Base-by-base conservation (phyloP, 2,113 vertebrate species). In the Bufo gargarizans region DNA sequence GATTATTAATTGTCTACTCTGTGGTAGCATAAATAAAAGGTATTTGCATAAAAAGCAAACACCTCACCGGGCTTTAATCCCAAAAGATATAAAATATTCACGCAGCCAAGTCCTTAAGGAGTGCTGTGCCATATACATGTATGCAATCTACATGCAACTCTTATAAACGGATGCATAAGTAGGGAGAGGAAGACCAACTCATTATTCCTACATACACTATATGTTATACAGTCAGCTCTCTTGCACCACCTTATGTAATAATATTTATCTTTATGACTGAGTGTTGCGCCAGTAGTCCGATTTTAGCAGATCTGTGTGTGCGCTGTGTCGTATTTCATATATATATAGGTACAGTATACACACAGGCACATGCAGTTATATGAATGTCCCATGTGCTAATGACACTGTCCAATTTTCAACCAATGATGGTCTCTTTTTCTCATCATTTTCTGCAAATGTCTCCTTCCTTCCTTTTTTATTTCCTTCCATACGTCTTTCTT, bases 61-160 rank as follows among this genome's bases (percentile, higher is more conserved):
- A 77, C 84, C 55, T 43, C 53, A 59, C 71, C 50, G 61, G 74
- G 56, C 69, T 76, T 85, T 85, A 56, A 86, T 77, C 45, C 45
- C 56, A 86, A 86, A 65, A 78, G 53, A 16, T 43, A 78, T 77
- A 17, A 86, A 86, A 65, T 67, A 86, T 79, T 65, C 7, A 78
- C 55, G 47, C 10, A 78, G 20, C 14, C 47, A 67, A 65, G 2
- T 61, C 58, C 45, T 76, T 86, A 63, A 84, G 53, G 12, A 63
- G 12, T 6, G 2, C 56, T 33, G 50, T 14, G 20, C 63, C 69
- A 17, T 74, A 74, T 47, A 74, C 13, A 74, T 74, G 43, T 13
- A 47, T 17, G 43, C 33, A 74, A 47, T 8, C 13, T 47, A 17
- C 71, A 74, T 45, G 71, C 14, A 74, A 14, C 4, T 2, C 9